phyloP scores from a whole-genome alignment of 2,888 invertebrate genomes.

The Hypena proboscidalis region DNA sequence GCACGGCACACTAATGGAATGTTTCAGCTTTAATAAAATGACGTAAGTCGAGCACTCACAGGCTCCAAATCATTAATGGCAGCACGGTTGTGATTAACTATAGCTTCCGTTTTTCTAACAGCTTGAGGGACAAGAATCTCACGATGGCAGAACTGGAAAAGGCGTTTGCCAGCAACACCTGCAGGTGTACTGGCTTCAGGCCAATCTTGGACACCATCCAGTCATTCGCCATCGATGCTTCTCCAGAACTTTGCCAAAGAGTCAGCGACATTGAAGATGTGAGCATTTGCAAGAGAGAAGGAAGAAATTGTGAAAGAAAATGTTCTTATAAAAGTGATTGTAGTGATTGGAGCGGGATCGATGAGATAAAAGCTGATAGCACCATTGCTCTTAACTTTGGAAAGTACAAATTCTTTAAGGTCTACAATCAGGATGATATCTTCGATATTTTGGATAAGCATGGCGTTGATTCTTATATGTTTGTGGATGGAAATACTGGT shows the following conservation, averaged over 20 bases:
- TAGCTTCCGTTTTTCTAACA: conserved; percentile 40
- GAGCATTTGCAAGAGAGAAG: conserved; percentile 49
- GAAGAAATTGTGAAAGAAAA: conserved; percentile 55
- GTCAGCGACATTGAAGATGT: conserved; percentile 81
- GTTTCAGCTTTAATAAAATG: too few species aligned
- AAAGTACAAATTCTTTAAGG: conserved; percentile 76
- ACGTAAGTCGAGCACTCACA: too few species aligned
- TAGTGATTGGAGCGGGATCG: conserved; percentile 63
- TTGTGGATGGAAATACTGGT: conserved; percentile 89
- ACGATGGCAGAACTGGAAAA: conserved; percentile 89
- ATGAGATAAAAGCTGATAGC: conserved; percentile 44
- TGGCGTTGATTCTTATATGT: conserved; percentile 78
- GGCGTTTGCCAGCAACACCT: conserved; percentile 91
- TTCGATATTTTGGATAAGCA: conserved; percentile 74
- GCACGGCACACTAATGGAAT: too few species aligned
- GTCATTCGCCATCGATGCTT: conserved; percentile 87
- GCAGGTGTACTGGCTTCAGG: conserved; percentile 92
- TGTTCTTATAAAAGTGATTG: conserved; percentile 55
- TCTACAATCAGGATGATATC: conserved; percentile 71
- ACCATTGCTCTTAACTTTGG: conserved; percentile 79
- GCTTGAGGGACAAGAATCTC: conserved; percentile 79
- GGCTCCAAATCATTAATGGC: too few species aligned
- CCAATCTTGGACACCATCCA: conserved; percentile 92
- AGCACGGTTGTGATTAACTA: neutral
- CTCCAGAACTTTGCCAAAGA: conserved; percentile 74